These are phyloP conservation scores for Halictus quadricinctus DNA, from an alignment of 2,888 invertebrate species.

Conservation along the genomic window DNA sequence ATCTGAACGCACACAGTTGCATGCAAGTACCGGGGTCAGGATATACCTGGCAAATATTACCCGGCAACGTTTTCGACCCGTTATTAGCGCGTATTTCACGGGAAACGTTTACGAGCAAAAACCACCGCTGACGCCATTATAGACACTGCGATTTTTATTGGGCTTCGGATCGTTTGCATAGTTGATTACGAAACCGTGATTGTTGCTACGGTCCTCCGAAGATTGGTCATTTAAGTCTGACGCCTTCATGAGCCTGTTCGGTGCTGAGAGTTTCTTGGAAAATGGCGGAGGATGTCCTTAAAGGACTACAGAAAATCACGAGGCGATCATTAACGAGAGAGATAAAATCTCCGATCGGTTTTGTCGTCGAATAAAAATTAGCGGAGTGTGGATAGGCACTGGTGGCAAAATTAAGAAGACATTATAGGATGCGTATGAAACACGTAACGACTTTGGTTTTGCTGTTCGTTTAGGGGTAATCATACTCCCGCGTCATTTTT, in stretches of 20 bases:
- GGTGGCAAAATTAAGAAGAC: too few species aligned
- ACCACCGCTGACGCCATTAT: conserved; percentile 68
- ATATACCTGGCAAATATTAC: too few species aligned
- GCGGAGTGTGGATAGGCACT: background rate
- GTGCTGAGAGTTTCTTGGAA: background rate
- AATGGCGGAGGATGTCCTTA: background rate
- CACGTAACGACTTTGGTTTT: too few species aligned
- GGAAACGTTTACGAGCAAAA: conserved; percentile 78
- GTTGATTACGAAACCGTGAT: conserved; percentile 73
- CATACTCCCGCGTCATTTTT: too few species aligned
- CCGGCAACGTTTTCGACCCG: conserved; percentile 55
- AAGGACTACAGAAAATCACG: background rate
- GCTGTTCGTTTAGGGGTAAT: too few species aligned
- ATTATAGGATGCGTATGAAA: too few species aligned
- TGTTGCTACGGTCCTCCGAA: conserved; percentile 2
- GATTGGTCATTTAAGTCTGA: conserved; percentile 11
- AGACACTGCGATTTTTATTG: conserved; percentile 67
- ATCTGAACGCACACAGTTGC: conserved; percentile 4
- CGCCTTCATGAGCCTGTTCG: conserved; percentile 7
- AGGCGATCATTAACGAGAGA: background rate
- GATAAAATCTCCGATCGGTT: background rate
- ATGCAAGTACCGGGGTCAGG: conserved; percentile 39
- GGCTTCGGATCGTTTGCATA: conserved; percentile 75
- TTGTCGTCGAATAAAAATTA: background rate
- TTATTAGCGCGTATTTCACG: conserved; percentile 74